A percentile compares a stretch with the other conserved stretches of the same genome.
These are phyloP conservation scores for Centruroides vittatus DNA, from an alignment of 1,140 invertebrate species.

Conservation along the genomic window DNA sequence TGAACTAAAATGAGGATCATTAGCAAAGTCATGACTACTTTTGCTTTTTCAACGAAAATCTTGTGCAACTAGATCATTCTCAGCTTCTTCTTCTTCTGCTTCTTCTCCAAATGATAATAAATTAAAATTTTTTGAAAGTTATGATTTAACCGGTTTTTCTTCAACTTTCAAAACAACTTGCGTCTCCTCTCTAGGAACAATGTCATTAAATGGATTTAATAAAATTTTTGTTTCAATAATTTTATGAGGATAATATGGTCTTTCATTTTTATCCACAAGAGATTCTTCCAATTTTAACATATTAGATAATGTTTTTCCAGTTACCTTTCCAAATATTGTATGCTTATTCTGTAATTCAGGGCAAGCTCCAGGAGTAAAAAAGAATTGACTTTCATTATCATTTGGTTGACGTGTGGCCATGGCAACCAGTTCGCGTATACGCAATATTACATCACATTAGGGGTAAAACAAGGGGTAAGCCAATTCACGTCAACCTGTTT, in stretches of 20 bases:
- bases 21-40: constrained; percentile 80
- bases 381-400: constrained; percentile 96
- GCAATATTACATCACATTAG: too few relatives aligned
- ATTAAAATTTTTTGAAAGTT: constrained; percentile 66
- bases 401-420: constrained; percentile 77
- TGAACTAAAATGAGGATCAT: constrained; percentile 72
- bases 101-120: constrained; percentile 94
- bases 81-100: constrained; percentile 91
- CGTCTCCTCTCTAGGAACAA: constrained; percentile 49
- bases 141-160: constrained; percentile 34
- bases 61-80: constrained; percentile 47
- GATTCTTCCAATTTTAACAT: constrained; percentile 85
- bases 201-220: constrained; percentile 89
- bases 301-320: constrained; percentile 91
- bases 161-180: constrained; percentile 24
- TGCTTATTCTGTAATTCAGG: constrained; percentile 94
- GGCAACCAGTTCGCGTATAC: constrained; percentile 74
- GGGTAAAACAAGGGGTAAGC: too few relatives aligned
- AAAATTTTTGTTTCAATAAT: constrained; percentile 65
- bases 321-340: constrained; percentile 93
- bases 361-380: constrained; percentile 80
- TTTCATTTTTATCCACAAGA: constrained; percentile 48
- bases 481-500: too few relatives aligned
- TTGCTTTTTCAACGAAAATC: constrained; percentile 43
- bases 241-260: constrained; percentile 79